A percentile compares a stretch with the other conserved stretches of the same genome.
Conservation (phyloP, 2,113 vertebrate genomes). For the Thamnophis sirtalis region DNA sequence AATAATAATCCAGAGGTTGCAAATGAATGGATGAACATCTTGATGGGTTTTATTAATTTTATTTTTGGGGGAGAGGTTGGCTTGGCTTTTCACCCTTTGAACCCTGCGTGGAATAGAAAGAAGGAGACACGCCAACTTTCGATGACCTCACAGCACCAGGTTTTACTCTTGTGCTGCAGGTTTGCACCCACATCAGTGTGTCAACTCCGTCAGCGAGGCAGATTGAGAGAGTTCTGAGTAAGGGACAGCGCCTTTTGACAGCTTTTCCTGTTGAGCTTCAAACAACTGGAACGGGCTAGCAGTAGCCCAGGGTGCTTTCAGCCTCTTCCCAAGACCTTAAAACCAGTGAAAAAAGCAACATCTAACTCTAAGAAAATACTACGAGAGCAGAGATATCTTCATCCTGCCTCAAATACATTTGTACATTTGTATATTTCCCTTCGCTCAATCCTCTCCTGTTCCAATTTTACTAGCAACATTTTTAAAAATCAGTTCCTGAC, state of each 20-base stretch:
- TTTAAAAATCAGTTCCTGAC: not conserved
- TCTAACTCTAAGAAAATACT: not conserved
- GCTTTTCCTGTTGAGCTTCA: not conserved
- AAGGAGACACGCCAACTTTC: not conserved
- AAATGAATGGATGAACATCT: not conserved
- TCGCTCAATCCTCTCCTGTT: not conserved
- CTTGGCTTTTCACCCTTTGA: not conserved
- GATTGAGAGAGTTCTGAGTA: not conserved
- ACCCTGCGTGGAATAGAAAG: not conserved
- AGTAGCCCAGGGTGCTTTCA: no score
- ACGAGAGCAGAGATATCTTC: not conserved
- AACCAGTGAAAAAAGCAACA: not conserved
- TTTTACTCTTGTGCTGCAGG: not conserved
- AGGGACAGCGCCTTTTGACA: not conserved
- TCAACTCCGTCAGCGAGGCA: not conserved
- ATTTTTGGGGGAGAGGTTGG: not conserved
- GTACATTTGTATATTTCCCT: not conserved
- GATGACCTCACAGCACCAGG: not conserved
- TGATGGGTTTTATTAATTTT: not conserved
- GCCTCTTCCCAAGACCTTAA: not conserved
- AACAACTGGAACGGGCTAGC: not conserved
- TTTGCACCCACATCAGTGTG: not conserved
- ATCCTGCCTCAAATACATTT: not conserved
- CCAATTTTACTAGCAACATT: not conserved
- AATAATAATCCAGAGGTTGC: not conserved